A percentile compares a stretch with the other conserved stretches of the same genome.
These are phyloP conservation scores for Cremastinae sp. DNA, from an alignment of 2,888 invertebrate species.

Conservation along the genomic window DNA sequence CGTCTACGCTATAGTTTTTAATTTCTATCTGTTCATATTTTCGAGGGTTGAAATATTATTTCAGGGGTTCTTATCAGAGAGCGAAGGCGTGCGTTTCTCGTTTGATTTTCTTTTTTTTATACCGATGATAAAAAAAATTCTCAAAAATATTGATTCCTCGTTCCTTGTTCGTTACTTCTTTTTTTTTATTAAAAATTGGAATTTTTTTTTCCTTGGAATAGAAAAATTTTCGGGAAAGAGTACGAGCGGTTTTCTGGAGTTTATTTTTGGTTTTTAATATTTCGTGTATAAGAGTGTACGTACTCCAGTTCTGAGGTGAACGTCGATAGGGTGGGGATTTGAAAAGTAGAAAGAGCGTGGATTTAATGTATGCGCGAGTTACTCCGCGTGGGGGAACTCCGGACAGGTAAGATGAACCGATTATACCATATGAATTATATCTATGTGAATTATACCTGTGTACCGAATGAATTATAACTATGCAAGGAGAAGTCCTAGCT, in stretches of 20 bases:
- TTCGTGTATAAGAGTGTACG: no score
- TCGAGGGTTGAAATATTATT: not conserved
- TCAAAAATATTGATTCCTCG: no score
- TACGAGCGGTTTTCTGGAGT: no score
- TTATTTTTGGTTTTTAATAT: not conserved
- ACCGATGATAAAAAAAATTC: no score
- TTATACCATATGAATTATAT: constrained; percentile 54
- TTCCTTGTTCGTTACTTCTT: no score
- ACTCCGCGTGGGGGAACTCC: constrained; percentile 40
- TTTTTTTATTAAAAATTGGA: no score
- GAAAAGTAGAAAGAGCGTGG: constrained; percentile 33
- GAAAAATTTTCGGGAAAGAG: no score
- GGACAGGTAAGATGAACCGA: constrained; percentile 55
- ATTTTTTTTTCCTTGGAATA: no score
- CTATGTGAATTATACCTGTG: constrained; percentile 43
- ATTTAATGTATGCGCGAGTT: constrained; percentile 48
- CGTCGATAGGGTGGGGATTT: constrained; percentile 12
- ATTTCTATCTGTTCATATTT: not conserved
- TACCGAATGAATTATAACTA: constrained; percentile 51
- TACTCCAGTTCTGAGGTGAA: constrained; percentile 4
- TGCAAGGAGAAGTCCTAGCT: constrained; percentile 29
- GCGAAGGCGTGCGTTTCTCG: no score
- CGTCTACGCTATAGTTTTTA: constrained; percentile 8
- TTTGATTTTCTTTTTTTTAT: not conserved
- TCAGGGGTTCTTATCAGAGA: not conserved